These are phyloP conservation scores for Myotis lucifugus DNA, from an alignment of 2,113 vertebrate genomes.

Conservation along the genomic window DNA sequence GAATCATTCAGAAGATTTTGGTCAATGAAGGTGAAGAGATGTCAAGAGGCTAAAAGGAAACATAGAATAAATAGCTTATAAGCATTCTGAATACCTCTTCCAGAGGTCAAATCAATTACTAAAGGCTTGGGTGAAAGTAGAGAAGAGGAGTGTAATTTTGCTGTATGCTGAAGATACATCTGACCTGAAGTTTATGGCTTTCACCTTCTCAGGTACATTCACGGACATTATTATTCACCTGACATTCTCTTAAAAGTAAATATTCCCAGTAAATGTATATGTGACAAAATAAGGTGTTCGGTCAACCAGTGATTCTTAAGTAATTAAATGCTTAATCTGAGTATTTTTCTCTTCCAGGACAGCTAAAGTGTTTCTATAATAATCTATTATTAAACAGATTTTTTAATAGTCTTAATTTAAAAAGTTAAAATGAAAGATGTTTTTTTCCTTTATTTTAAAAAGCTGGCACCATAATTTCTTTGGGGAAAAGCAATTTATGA, in stretches of 20 bases:
- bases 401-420: slow-evolving; percentile 17
- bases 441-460: slow-evolving; percentile 16
- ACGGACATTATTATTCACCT: not conserved
- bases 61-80: not conserved
- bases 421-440: slow-evolving; percentile 10
- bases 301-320: not conserved
- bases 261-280: not conserved
- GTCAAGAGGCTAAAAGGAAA: not conserved
- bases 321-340: not conserved
- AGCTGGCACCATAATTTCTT: not conserved
- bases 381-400: not conserved
- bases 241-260: not conserved
- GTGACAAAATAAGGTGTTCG: slow-evolving; percentile 32
- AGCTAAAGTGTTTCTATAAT: not conserved
- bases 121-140: not conserved
- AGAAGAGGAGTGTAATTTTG: not conserved
- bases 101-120: slow-evolving; percentile 34
- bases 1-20: slow-evolving; percentile 22
- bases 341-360: not conserved
- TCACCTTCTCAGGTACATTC: not conserved
- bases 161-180: not conserved
- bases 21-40: slow-evolving; percentile 14
- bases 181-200: not conserved
- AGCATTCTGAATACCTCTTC: not conserved
- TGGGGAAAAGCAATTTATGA: not conserved